Evolutionary conservation across 2,113 vertebrate species (phyloP), one percentile per base, ranked within the genome.

Genomic region (Rhea pennata): DNA sequence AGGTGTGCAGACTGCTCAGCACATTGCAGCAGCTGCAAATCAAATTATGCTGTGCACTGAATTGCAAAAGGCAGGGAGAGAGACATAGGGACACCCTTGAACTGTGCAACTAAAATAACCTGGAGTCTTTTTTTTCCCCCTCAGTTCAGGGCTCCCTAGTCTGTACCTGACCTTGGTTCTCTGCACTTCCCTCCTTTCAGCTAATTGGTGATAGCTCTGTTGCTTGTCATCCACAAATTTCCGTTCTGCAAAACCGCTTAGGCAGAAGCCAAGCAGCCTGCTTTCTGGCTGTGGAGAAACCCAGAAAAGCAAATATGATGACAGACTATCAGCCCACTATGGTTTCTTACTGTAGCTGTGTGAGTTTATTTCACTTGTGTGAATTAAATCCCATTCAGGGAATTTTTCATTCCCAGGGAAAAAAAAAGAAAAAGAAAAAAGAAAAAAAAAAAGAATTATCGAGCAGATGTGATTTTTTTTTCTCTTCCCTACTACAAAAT

Each of bases 391-490:
- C 46, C 7, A 3, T 65, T 76, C 54, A 69, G n/a, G 31, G 13
- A 27, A 70, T 61, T 44, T 90, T 85, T 3, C 0, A 0, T 53
- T 53, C 1, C 0, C 29, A 83, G 59, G 8, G 9, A 19, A 16
- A 36, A 36, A 36, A 36, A 36, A 36, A 48, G 19, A 77, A 90
- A 92, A 9, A 27, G 64, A 86, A 6, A 6, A 36, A 36, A 36
- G 36, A 36, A 36, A 36, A 36, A 48, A 48, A 77, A 90, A 92
- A 9, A 27, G 64, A 86, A 6, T 62, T 77, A 62, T 26, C 51
- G 29, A 67, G 21, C 15, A 81, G 9, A 62, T 8, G 12, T 1
- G 0, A 31, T 8, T 10, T 33, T 42, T n/a, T 74, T 72, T 71
- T 5, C 5, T 86, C 72, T 91, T 59, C 5, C 16, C 53, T 53